These are phyloP conservation scores for Epistrophella euchroma DNA, from an alignment of 2,888 invertebrate genomes.

Conservation along the genomic window DNA sequence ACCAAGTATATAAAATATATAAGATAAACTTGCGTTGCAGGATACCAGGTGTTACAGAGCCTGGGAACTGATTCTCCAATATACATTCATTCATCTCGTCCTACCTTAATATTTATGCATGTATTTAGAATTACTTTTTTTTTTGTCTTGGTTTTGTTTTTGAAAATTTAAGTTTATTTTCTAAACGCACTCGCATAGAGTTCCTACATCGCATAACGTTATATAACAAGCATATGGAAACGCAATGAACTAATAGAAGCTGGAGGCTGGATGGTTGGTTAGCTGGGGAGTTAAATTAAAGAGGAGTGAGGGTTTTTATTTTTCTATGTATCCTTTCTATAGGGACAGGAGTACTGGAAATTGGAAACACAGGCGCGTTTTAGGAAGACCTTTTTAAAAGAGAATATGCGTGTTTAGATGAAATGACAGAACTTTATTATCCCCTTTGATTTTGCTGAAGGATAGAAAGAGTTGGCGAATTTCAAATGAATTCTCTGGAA, in stretches of 20 bases:
- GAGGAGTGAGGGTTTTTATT: constrained; percentile 27
- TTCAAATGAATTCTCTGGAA: constrained; percentile 17
- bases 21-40: constrained; percentile 53
- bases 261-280: neutral
- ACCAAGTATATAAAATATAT: constrained; percentile 35
- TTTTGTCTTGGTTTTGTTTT: too few species aligned
- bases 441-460: constrained; percentile 33
- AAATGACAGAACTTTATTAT: constrained; percentile 56
- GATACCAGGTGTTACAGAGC: constrained; percentile 63
- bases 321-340: constrained; percentile 7
- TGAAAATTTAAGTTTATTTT: constrained; percentile 48
- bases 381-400: constrained; percentile 49
- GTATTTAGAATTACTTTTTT: constrained; percentile 5
- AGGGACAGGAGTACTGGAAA: constrained; percentile 15
- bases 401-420: constrained; percentile 64
- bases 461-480: constrained; percentile 59
- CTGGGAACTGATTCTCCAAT: constrained; percentile 47
- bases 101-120: constrained; percentile 22
- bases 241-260: constrained; percentile 65
- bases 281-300: neutral
- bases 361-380: constrained; percentile 55
- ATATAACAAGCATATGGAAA: constrained; percentile 56
- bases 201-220: constrained; percentile 25
- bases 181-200: constrained; percentile 65
- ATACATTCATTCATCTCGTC: neutral